Base-by-base conservation (phyloP, 2,888 invertebrate genomes). In the Abrostola triplasia region DNA sequence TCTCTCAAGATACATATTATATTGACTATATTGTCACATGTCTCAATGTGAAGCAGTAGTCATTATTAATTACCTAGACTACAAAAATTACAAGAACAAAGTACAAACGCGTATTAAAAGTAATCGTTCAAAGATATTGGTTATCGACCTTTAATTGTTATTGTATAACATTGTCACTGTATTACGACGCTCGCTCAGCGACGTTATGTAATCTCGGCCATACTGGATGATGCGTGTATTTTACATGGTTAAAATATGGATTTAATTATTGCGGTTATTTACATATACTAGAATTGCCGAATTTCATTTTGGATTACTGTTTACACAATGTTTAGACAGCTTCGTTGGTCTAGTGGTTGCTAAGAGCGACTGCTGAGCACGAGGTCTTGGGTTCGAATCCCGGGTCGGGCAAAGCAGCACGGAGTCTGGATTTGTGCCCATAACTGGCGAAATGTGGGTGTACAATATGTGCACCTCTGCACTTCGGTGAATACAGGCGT, bases 111-210 rank as follows among this genome's bases (percentile, higher is more conserved):
- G 47, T 12, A 38, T 37, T 49, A 57, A 58, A 64, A 57, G 13
- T 42, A 24, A 44, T 53, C 38, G 24, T 54, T 59, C 44, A 35
- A 36, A 54, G 44, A 59, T 44, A 59, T 66, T 71, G 70, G 67
- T 62, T 77, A 73, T 67, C 59, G 58, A 73, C 57, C 59, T 68
- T 58, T 70, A 59, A 62, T 61, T 72, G 55, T 64, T 64, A 64
- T 70, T 73, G 65, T 59, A 67, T 69, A 79, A 80, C 62, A 36
- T 49, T 67, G 76, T 78, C 67, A 53, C 37, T 53, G 42, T 37
- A 13, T 59, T 47, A 53, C 54, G 57, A 40, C 60, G 41, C 36
- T 13, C 37, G 12, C 13, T 54, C 35, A 12, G n/a, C 36, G n/a
- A n/a, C 8, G 35, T 77, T 73, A 78, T 57, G 48, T 63, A 75